Base-by-base conservation (phyloP, 2,113 vertebrate species). In the Coracopsis vasa region DNA sequence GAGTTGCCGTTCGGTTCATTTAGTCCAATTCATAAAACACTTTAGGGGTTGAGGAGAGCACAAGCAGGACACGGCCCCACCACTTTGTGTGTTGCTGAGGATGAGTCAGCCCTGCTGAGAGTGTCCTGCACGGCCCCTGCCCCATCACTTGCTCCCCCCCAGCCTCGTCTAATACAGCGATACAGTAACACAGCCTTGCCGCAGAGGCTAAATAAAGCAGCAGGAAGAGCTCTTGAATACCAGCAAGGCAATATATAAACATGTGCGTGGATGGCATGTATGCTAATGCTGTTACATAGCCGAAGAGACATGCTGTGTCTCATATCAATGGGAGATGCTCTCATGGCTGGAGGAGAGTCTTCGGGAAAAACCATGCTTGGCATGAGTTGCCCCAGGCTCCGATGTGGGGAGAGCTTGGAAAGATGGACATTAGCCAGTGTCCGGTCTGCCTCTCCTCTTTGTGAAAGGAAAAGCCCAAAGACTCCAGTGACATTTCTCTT, bases 161-260 rank as follows among this genome's bases (percentile, higher is more conserved):
- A 8, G 47, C 33, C 69, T 65, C 1, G 0, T 10, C 45, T 13
- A 16, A 12, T 0, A 2, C 41, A 48, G 78, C 62, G 54, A 78
- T 5, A 2, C 64, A 42, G 85, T 31, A 42, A 35, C 20, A 6
- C 91, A 71, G 88, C 80, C 91, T 60, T 93, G 89, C 93, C 27
- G 78, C 80, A 94, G 95, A 93, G 96, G 90, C 95, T 96, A 96
- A 92, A 97, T 88, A 93, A 95, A 96, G 94, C 90, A 97, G 88
- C 94, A 94, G 92, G 94, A 96, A 94, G 95, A 96, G 92, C 80
- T 88, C 72, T 80, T 0, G 35, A 66, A 95, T 95, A 84, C 84
- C 89, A 95, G 93, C 80, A 9, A 91, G 80, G 92, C 65, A 44
- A 87, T 79, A 54, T 5, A 95, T 92, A 97, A 95, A 94, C 92